Evolutionary conservation across 2,888 invertebrate species (phyloP).

Genomic region (Melinaea marsaeus): DNA sequence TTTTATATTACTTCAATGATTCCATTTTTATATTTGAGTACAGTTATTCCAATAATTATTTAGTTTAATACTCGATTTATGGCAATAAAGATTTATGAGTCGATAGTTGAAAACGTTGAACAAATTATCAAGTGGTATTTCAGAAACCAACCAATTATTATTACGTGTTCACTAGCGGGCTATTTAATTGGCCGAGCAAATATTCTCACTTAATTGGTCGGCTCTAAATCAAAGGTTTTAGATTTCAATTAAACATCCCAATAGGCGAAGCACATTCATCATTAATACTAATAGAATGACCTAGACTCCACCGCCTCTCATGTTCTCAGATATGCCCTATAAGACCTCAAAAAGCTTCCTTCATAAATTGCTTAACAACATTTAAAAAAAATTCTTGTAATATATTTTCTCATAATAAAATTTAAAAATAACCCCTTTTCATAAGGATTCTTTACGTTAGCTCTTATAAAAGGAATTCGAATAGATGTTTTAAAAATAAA

Average conservation of each 20-base stretch:
- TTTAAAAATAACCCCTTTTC: too few relatives aligned
- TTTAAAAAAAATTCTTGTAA: too few relatives aligned
- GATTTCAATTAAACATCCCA: constrained; percentile 61
- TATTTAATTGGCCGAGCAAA: constrained; percentile 28
- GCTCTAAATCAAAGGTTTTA: constrained; percentile 55
- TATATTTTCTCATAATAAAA: too few relatives aligned
- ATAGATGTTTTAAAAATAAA: not conserved
- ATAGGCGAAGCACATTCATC: constrained; percentile 54
- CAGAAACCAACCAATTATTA: constrained; percentile 23
- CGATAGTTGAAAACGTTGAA: constrained; percentile 20
- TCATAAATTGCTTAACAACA: too few relatives aligned
- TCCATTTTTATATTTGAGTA: not conserved
- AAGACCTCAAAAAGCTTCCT: too few relatives aligned
- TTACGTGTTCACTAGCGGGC: constrained; percentile 12
- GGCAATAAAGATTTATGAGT: constrained; percentile 24
- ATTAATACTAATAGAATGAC: constrained; percentile 47
- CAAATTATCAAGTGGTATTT: constrained; percentile 24
- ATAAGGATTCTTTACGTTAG: too few relatives aligned
- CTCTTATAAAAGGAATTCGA: too few relatives aligned
- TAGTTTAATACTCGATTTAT: constrained; percentile 19
- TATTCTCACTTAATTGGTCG: constrained; percentile 39
- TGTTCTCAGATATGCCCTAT: not conserved
- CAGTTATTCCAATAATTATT: constrained; percentile 17
- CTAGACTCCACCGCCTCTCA: constrained; percentile 19
- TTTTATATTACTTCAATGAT: constrained; percentile 3